Base-by-base conservation (phyloP, 2,888 invertebrate genomes). In the Epistrophe eligans region DNA sequence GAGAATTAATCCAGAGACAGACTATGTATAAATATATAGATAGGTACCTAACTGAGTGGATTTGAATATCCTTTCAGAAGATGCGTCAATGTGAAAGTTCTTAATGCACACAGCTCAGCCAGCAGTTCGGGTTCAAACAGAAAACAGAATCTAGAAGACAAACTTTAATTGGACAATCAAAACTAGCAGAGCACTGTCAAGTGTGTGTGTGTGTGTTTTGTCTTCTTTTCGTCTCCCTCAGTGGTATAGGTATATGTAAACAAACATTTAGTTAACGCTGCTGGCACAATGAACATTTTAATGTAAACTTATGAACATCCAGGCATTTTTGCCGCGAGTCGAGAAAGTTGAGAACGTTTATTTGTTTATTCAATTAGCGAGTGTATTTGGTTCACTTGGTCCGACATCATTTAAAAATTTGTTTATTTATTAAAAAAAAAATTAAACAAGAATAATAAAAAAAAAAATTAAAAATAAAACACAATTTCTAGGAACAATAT, bases 131-230 rank as follows among this genome's bases (percentile, higher is more conserved):
- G 50, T 48, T 13, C 3, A 32, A 13, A 19, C 19, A 35, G 3
- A 50, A 32, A 17, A 19, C 13, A 15, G 3, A 52, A 35, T n/a
- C 28, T 32, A 32, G n/a, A 74, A 17, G 77, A 84, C 81, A 73
- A 85, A 85, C 77, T 85, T 85, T 77, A 67, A 77, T 73, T 77
- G 81, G 81, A 77, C 76, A 76, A 58, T 84, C 64, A 71, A 74
- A 67, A 76, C 57, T 57, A 28, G 58, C 62, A 28, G 35, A 55
- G 45, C 19, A 38, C 28, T 55, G 48, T 50, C 32, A n/a, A n/a
- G n/a, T 32, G 32, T 32, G 32, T 32, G 7, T 32, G 24, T 24
- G 24, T 24, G 24, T 24, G 1, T 24, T 24, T 24, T 24, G 66
- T 50, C 66, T 35, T 17, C 13, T 8, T 4, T 28, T 10, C 24